Conservation (phyloP, 2,888 invertebrate species). For the Sipha maydis region DNA sequence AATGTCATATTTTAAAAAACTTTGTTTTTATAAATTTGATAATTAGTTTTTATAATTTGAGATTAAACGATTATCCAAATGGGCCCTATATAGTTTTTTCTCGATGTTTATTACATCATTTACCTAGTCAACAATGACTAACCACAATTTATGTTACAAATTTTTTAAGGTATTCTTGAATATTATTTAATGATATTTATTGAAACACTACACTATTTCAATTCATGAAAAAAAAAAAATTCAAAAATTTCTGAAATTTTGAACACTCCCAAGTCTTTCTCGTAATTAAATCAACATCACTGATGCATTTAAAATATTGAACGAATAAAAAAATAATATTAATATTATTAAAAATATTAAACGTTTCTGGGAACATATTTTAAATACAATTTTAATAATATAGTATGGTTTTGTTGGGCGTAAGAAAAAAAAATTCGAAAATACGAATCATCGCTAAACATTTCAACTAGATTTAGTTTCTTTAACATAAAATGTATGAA, state of each 20-base stretch:
- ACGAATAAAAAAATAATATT: too few relatives aligned
- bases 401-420: background rate
- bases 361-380: background rate
- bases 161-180: background rate
- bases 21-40: background rate
- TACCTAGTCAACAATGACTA: background rate
- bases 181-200: slow-evolving; percentile 24
- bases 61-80: slow-evolving; percentile 6
- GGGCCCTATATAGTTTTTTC: background rate
- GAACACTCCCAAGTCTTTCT: background rate
- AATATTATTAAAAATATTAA: too few relatives aligned
- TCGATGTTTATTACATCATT: background rate
- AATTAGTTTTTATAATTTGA: too few relatives aligned
- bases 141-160: background rate
- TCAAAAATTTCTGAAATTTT: background rate
- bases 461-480: background rate
- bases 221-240: background rate
- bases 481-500: background rate
- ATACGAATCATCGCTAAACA: background rate
- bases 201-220: background rate
- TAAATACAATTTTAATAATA: background rate
- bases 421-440: background rate
- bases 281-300: background rate
- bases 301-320: slow-evolving; percentile 28
- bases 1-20: background rate